Conservation (phyloP, 2,113 vertebrate genomes). For the Saccopteryx bilineata region DNA sequence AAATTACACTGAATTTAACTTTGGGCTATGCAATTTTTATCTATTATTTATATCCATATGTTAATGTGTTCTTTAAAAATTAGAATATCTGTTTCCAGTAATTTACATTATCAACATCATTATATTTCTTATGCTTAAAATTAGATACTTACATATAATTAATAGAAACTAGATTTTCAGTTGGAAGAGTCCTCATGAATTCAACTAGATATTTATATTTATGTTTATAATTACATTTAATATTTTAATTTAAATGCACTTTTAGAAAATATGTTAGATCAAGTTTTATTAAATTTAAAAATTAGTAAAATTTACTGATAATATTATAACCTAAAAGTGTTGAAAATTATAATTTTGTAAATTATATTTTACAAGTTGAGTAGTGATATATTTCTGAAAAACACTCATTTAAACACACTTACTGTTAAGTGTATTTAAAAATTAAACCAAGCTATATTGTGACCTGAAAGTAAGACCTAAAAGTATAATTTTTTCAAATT, state of each 20-base stretch:
- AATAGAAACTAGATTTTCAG: neutral
- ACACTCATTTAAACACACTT: neutral
- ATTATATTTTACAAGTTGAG: neutral
- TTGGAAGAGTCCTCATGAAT: neutral
- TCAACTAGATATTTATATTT: neutral
- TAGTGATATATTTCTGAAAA: neutral
- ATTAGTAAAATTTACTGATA: neutral
- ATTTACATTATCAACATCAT: neutral
- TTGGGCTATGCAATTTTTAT: neutral
- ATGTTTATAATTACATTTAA: neutral
- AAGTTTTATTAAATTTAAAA: neutral
- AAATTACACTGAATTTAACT: conserved; percentile 2
- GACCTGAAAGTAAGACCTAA: neutral
- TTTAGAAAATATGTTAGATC: neutral
- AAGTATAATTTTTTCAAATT: neutral
- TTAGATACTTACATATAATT: neutral
- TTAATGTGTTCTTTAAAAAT: neutral
- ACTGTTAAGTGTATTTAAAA: neutral
- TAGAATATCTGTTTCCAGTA: neutral
- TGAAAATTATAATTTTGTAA: neutral
- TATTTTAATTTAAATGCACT: conserved; percentile 1
- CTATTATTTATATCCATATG: neutral
- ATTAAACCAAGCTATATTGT: neutral
- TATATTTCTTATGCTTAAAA: neutral
- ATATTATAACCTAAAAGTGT: neutral